Percentiles rank a stretch among this genome's conserved stretches.
These are phyloP conservation scores for Dryoscopus gambensis DNA, from an alignment of 2,113 vertebrate genomes.

Conservation along the genomic window DNA sequence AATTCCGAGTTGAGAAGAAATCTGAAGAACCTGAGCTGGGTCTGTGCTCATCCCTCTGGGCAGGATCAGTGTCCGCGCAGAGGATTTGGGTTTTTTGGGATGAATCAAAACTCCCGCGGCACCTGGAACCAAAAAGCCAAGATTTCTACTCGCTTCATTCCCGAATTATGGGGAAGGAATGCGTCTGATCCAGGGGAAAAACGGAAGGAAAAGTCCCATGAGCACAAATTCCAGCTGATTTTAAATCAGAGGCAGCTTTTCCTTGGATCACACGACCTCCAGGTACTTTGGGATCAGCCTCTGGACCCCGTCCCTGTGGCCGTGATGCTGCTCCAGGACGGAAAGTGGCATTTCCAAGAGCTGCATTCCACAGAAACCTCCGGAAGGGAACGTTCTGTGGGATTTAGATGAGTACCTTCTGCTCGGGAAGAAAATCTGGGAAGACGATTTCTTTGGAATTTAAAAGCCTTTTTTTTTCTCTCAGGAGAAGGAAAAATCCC, in stretches of 20 bases:
- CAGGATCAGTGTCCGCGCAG: too few relatives aligned
- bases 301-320: neutral
- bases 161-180: neutral
- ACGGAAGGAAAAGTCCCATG: neutral
- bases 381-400: neutral
- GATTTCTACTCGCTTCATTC: neutral
- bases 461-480: neutral
- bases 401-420: neutral
- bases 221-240: accelerated
- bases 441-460: neutral
- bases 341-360: constrained; percentile 8
- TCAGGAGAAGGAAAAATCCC: neutral
- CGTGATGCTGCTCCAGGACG: neutral
- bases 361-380: neutral
- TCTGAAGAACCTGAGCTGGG: too few relatives aligned
- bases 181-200: neutral
- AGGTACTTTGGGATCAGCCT: neutral
- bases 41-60: too few relatives aligned
- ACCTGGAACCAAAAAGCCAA: too few relatives aligned
- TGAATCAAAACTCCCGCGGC: too few relatives aligned
- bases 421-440: neutral
- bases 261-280: neutral
- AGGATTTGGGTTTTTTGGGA: too few relatives aligned
- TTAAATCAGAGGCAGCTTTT: neutral
- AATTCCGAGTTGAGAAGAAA: too few relatives aligned